phyloP scores from a whole-genome alignment of 2,113 vertebrate species.

The Cranoglanis bouderius region DNA sequence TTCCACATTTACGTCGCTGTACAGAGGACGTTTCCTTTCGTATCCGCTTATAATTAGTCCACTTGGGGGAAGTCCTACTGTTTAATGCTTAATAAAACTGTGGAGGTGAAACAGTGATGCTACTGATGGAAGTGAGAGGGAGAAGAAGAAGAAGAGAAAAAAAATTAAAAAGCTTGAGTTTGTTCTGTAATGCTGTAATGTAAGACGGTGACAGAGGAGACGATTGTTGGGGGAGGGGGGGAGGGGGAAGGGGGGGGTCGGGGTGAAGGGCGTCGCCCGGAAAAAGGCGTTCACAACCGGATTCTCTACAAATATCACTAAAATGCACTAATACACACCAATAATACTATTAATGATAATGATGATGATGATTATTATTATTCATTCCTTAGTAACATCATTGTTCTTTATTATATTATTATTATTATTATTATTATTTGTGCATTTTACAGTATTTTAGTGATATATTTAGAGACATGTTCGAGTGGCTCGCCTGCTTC shows the following conservation, averaged over 20 bases:
- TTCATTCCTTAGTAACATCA: background rate
- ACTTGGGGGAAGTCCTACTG: constrained; percentile 52
- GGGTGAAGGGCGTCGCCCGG: background rate
- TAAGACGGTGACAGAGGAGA: constrained; percentile 46
- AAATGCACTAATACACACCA: background rate
- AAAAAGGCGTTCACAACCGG: background rate
- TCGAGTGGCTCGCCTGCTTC: background rate
- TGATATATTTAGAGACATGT: background rate
- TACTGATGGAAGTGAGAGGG: constrained; percentile 63
- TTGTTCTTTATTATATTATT: background rate
- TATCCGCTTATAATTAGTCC: background rate
- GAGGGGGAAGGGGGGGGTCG: background rate
- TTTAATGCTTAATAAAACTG: constrained; percentile 59
- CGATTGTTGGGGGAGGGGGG: background rate
- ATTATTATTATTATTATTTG: constrained; percentile 50
- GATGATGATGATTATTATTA: background rate
- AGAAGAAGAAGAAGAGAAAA: background rate
- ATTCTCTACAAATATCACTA: background rate
- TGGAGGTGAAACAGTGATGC: constrained; percentile 46
- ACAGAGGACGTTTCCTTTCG: constrained; percentile 57
- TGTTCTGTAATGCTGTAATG: constrained; percentile 36
- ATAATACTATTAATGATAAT: background rate
- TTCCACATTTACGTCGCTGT: constrained; percentile 63
- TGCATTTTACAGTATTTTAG: background rate
- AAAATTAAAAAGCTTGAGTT: background rate